Evolutionary conservation across 2,888 invertebrate genomes (phyloP), one percentile per base, ranked within the genome.

Genomic region (Drosophila longiperda): DNA sequence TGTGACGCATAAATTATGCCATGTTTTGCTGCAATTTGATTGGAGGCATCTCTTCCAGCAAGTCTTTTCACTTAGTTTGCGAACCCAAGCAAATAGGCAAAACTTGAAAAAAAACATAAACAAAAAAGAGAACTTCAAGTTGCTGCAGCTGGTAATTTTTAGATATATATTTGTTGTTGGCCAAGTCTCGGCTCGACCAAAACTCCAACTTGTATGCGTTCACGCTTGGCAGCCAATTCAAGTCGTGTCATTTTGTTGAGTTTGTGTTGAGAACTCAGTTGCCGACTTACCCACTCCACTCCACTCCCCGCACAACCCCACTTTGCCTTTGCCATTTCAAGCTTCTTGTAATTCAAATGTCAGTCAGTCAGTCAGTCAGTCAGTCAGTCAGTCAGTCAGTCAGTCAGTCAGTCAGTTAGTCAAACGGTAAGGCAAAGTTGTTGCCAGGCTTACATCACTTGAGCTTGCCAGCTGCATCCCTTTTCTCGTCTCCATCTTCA

Each of bases 201-300:
- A 20, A 54, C 72, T 80, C 69, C 83, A 78, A 88, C 78, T 84
- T 84, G 84, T 89, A 87, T 84, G 89, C 84, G 87, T 87, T 84
- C 87, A 84, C 87, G 84, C 89, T 84, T 84, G 89, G 84, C 84
- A 87, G 84, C 84, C 84, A 89, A 84, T 89, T 84, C 89, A 89
- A 84, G 84, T 84, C 84, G 89, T 84, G 89, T 84, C 84, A 84
- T 81, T 89, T 84, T 83, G 82, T 83, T 84, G 84, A 89, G 89
- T 84, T 84, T 84, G 84, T 87, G 84, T 89, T 87, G 87, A 89
- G 89, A 83, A 86, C 38, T 8, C 38, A 55, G 26, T 38, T 88
- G 54, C 58, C 54, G 55, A 73, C 75, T 76, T 75, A 49, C 61
- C 75, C 72, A 57, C 42, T 11, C 29, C 20, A 6, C 2, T 6